Conservation (phyloP, 1,140 invertebrate genomes). For the Penaeus japonicus region DNA sequence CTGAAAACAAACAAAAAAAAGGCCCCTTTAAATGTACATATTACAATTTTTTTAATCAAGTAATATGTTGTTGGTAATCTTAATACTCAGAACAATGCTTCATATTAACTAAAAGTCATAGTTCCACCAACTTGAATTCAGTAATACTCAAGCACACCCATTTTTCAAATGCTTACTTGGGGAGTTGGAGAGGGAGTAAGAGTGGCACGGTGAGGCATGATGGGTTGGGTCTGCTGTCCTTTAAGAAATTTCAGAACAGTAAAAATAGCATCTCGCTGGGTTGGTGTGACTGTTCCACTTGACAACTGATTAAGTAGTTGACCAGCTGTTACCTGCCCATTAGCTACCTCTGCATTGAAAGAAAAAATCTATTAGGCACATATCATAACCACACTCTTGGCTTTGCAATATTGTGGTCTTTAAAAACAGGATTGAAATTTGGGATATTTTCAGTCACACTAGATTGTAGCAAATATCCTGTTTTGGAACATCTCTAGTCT, state of each 20-base stretch:
- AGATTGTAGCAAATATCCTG: too few species aligned
- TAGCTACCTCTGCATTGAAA: slow-evolving; percentile 41
- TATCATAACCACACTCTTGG: too few species aligned
- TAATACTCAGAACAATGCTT: too few species aligned
- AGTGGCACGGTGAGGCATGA: slow-evolving; percentile 47
- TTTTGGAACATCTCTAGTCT: too few species aligned
- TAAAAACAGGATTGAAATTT: too few species aligned
- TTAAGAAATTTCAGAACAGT: slow-evolving; percentile 54
- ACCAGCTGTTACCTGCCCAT: slow-evolving; percentile 47
- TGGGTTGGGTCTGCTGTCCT: slow-evolving; percentile 37
- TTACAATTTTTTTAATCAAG: too few species aligned
- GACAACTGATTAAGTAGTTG: slow-evolving; percentile 51
- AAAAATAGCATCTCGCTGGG: slow-evolving; percentile 50
- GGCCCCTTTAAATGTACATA: not conserved
- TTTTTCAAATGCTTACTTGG: slow-evolving; percentile 21
- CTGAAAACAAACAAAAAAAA: slow-evolving; percentile 22
- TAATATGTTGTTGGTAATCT: too few species aligned
- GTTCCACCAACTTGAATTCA: too few species aligned
- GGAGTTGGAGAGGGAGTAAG: slow-evolving; percentile 57
- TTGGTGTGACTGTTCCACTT: slow-evolving; percentile 29
- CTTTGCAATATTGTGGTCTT: too few species aligned
- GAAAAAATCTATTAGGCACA: not conserved
- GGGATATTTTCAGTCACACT: too few species aligned
- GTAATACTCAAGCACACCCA: too few species aligned
- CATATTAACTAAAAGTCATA: too few species aligned